Percentiles rank a stretch among this genome's conserved stretches.
Evolutionary conservation across 2,888 invertebrate species (phyloP).

Genomic region (Eilema sororculum): DNA sequence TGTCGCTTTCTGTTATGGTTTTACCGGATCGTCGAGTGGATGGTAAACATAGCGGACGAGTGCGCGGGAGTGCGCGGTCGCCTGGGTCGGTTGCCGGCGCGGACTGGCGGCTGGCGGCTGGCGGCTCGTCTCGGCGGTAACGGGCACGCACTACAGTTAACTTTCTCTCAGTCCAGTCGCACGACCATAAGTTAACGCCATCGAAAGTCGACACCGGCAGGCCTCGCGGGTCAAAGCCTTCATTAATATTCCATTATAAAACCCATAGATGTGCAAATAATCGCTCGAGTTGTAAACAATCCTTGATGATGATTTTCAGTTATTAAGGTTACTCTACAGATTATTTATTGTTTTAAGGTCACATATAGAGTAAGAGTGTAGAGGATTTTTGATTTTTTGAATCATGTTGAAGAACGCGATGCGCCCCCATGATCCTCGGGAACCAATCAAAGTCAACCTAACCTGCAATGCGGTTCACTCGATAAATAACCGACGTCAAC

Average conservation of each 20-base stretch:
- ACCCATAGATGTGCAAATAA: conserved; percentile 35
- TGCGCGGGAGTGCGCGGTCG: conserved; percentile 53
- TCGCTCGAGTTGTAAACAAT: conserved; percentile 26
- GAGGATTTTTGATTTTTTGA: no score
- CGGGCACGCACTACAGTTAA: conserved; percentile 86
- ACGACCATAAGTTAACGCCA: conserved; percentile 77
- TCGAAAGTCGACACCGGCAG: conserved; percentile 79
- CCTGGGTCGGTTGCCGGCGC: conserved; percentile 42
- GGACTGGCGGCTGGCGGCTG: conserved; percentile 46
- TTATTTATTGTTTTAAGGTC: neutral
- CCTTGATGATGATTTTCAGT: conserved; percentile 1
- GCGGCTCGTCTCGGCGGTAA: conserved; percentile 62
- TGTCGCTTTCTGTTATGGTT: conserved; percentile 79
- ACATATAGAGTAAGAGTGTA: no score
- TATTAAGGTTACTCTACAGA: neutral
- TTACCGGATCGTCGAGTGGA: conserved; percentile 60
- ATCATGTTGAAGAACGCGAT: no score
- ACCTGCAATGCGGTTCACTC: no score
- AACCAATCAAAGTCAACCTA: no score
- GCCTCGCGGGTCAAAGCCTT: conserved; percentile 80
- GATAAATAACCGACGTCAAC: no score
- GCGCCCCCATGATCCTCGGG: no score
- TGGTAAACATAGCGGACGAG: conserved; percentile 69
- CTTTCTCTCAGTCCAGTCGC: conserved; percentile 81
- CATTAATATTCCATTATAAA: conserved; percentile 64